Evolutionary conservation across 2,888 invertebrate genomes (phyloP).

Genomic region (Anarsia innoxiella): DNA sequence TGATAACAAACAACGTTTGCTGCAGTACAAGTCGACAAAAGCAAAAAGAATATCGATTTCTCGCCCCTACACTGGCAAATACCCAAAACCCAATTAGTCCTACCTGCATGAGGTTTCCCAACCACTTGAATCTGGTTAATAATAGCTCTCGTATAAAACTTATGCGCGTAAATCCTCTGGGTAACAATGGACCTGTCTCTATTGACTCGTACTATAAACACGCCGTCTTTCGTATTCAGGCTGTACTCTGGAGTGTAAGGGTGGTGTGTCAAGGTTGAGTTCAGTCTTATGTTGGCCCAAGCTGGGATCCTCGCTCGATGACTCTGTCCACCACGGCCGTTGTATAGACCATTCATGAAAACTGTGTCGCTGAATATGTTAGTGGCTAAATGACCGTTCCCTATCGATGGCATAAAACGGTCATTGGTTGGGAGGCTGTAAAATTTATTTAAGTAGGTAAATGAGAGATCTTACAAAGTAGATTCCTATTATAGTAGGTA

Average conservation of each 20-base stretch:
- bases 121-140: slow-evolving; percentile 66
- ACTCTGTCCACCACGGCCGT: slow-evolving; percentile 71
- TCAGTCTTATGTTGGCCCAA: slow-evolving; percentile 71
- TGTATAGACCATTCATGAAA: slow-evolving; percentile 77
- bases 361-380: slow-evolving; percentile 75
- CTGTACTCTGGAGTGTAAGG: slow-evolving; percentile 58
- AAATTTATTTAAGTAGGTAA: too few relatives aligned
- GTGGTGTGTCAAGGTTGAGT: slow-evolving; percentile 54
- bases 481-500: too few relatives aligned
- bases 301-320: slow-evolving; percentile 77
- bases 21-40: too few relatives aligned
- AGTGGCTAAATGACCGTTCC: slow-evolving; percentile 77
- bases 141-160: slow-evolving; percentile 64
- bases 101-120: slow-evolving; percentile 55
- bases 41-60: too few relatives aligned
- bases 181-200: slow-evolving; percentile 63
- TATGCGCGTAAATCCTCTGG: slow-evolving; percentile 65
- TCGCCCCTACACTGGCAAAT: too few relatives aligned
- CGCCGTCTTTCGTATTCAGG: slow-evolving; percentile 60
- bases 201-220: slow-evolving; percentile 63
- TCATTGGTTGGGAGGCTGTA: slow-evolving; percentile 70
- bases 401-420: slow-evolving; percentile 75
- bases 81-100: slow-evolving; percentile 7
- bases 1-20: background rate
- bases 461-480: too few relatives aligned